Conservation (phyloP, 1,140 invertebrate genomes). For the Leptinotarsa undecemlineata region DNA sequence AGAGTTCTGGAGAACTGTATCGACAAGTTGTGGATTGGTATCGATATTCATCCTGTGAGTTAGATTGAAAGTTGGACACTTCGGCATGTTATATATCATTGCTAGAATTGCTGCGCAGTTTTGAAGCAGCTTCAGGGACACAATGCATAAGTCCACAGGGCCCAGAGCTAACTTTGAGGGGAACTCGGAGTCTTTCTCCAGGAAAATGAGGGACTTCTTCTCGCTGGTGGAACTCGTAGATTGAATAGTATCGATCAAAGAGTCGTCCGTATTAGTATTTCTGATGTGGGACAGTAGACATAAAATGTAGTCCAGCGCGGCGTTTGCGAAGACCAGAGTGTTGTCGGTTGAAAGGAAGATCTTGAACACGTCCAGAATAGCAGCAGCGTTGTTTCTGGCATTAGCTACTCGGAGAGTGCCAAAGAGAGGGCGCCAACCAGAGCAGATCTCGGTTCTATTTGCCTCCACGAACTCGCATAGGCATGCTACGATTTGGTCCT, state of each 20-base stretch:
- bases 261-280: constrained; percentile 56
- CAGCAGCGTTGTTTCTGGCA: constrained; percentile 66
- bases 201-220: constrained; percentile 32
- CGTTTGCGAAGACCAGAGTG: constrained; percentile 89
- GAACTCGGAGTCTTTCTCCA: constrained; percentile 39
- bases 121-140: constrained; percentile 83
- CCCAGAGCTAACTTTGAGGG: constrained; percentile 37
- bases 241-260: constrained; percentile 9
- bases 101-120: constrained; percentile 84
- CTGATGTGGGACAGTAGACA: constrained; percentile 79
- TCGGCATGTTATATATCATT: constrained; percentile 93
- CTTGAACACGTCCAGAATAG: constrained; percentile 88
- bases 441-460: constrained; percentile 87
- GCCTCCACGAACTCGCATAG: constrained; percentile 95
- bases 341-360: constrained; percentile 92
- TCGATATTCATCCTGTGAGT: constrained; percentile 84
- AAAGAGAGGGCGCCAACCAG: constrained; percentile 91
- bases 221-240: constrained; percentile 18
- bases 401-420: constrained; percentile 84
- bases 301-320: constrained; percentile 88
- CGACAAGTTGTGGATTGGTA: constrained; percentile 76
- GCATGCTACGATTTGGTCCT: constrained; percentile 89
- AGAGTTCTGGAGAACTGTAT: constrained; percentile 80
- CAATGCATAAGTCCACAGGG: constrained; percentile 73
- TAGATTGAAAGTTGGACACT: constrained; percentile 89